Percentiles rank a stretch among this genome's conserved stretches.
Evolutionary conservation across 2,113 vertebrate genomes (phyloP).

Genomic region (Saccopteryx bilineata): DNA sequence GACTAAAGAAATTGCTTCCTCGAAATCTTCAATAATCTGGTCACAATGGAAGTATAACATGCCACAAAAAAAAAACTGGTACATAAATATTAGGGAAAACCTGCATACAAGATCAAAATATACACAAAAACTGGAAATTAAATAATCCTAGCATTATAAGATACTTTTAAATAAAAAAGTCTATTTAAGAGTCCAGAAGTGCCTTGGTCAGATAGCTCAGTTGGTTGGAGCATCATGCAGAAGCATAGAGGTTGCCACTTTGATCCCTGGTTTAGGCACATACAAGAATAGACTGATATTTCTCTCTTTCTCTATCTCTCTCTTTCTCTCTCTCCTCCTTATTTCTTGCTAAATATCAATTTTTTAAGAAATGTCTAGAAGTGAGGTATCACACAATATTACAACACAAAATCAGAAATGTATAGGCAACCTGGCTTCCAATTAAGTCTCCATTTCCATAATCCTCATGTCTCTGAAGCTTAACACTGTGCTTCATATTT

Average conservation of each 20-base stretch:
- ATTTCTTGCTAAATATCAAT: too few relatives aligned
- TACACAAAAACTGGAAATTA: not conserved
- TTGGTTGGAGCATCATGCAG: too few relatives aligned
- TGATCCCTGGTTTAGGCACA: too few relatives aligned
- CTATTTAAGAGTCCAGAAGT: not conserved
- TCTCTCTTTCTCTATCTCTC: too few relatives aligned
- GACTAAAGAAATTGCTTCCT: not conserved
- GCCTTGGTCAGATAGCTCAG: too few relatives aligned
- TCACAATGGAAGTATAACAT: not conserved
- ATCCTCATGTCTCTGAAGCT: not conserved
- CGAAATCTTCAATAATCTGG: not conserved
- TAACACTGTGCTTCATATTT: not conserved
- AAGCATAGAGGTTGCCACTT: too few relatives aligned
- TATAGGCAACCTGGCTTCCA: not conserved
- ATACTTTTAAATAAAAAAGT: conserved; percentile 43
- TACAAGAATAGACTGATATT: too few relatives aligned
- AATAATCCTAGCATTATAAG: conserved; percentile 11
- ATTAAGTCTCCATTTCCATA: not conserved
- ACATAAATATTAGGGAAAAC: not conserved
- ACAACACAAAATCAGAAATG: not conserved
- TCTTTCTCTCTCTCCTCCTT: too few relatives aligned
- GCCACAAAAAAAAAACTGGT: not conserved
- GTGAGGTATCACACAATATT: not conserved
- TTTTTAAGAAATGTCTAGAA: not conserved
- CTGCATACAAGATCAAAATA: conserved; percentile 31